Base-by-base conservation (phyloP, 2,888 invertebrate species). In the Galerucella nymphaeae region DNA sequence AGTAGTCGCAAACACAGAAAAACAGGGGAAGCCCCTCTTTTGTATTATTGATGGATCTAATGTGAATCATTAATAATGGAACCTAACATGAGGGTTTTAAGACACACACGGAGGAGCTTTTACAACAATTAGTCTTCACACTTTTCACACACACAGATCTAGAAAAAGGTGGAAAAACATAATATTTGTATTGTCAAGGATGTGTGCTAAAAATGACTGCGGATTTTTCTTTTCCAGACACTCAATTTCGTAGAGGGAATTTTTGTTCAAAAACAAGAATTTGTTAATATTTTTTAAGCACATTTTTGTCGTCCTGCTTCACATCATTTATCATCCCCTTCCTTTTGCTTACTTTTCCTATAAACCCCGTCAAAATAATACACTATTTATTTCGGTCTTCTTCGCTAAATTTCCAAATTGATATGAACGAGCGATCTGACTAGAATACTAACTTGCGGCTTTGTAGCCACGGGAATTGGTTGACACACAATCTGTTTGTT, bases 151-250 rank as follows among this genome's bases (percentile, higher is more conserved):
- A 45, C 42, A 42, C 61, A 42, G 42, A 42, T 42, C 45, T 16
- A 69, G 53, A 61, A 69, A 63, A 70, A 30, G 20, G 42, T 42
- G 64, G 20, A 62, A 66, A 69, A 69, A 70, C 62, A 62, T 66
- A 67, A 67, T 67, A 67, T 67, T 67, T 67, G 58, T 67, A 59
- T 67, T 67, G 66, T 67, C 66, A 38, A 65, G 66, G 59, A 59
- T 23, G 41, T 48, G 30, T 14, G 59, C 41, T 59, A 11, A 66
- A 61, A 58, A 58, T 66, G 41, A 14, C 23, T 66, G 66, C 48
- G 48, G 48, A 67, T 18, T 57, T 57, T 57, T 62, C 45, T 8
- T 20, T 45, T 30, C n/a, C 63, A 23, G 18, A 13, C 48, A 48
- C 14, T 30, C n/a, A 55, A 20, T 20, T 20, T 57, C 23, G 57